phyloP scores from a whole-genome alignment of 2,888 invertebrate species.

The Nycteola revayana region DNA sequence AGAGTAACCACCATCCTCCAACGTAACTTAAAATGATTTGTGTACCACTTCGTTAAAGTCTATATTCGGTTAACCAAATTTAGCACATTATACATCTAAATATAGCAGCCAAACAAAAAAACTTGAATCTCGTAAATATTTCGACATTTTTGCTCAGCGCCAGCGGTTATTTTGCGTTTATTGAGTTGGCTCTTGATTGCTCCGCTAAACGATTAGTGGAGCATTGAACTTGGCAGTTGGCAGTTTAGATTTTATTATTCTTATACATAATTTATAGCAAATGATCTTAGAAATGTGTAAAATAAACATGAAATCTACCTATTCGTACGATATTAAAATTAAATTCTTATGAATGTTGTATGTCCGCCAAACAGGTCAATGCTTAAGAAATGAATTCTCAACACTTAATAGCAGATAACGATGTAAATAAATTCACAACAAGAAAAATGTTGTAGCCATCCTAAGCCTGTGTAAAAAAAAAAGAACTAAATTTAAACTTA shows the following conservation, averaged over 20 bases:
- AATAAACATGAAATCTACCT: constrained; percentile 5
- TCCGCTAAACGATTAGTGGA: constrained; percentile 57
- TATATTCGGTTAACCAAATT: constrained; percentile 45
- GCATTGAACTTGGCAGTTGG: constrained; percentile 65
- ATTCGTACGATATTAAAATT: background rate
- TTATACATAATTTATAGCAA: constrained; percentile 29
- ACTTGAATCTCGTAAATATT: constrained; percentile 65
- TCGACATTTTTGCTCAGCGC: constrained; percentile 64
- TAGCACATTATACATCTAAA: constrained; percentile 47
- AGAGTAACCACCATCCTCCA: constrained; percentile 42
- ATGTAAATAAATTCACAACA: too few species aligned
- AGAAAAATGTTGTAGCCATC: too few species aligned
- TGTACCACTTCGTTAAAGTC: constrained; percentile 46
- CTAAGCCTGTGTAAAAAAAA: too few species aligned
- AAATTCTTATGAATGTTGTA: too few species aligned
- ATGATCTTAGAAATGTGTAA: constrained; percentile 17
- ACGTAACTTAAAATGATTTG: constrained; percentile 48
- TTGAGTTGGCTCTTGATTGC: constrained; percentile 62
- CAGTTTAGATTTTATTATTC: constrained; percentile 38
- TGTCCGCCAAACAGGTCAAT: too few species aligned
- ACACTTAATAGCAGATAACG: too few species aligned
- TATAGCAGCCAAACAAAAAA: constrained; percentile 63
- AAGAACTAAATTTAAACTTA: constrained; percentile 9
- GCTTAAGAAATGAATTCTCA: too few species aligned
- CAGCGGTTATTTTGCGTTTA: constrained; percentile 66